A percentile compares a stretch with the other conserved stretches of the same genome.
Conservation (phyloP, 1,140 invertebrate species). For the Lepidurus packardi region DNA sequence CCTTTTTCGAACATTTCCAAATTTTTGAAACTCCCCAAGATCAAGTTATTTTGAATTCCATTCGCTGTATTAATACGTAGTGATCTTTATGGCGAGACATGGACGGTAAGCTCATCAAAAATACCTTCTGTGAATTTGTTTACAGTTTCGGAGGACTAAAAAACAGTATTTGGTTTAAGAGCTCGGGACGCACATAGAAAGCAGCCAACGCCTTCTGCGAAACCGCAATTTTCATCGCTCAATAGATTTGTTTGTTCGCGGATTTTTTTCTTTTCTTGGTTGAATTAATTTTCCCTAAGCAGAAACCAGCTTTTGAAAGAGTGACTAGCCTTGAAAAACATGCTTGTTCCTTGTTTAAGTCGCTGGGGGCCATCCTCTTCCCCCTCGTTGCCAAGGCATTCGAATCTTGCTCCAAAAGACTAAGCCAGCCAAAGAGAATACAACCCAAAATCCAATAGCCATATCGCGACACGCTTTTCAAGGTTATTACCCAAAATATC, state of each 20-base stretch:
- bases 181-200: not conserved
- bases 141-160: not conserved
- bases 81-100: not conserved
- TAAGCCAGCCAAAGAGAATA: not conserved
- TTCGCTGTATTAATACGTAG: not conserved
- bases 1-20: too few relatives aligned
- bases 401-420: not conserved
- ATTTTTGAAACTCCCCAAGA: not conserved
- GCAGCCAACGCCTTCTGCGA: not conserved
- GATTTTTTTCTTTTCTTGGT: not conserved
- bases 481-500: not conserved
- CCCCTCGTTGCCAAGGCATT: conserved; percentile 1
- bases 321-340: not conserved
- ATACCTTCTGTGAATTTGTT: not conserved
- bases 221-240: not conserved
- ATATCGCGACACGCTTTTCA: conserved; percentile 10
- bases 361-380: not conserved
- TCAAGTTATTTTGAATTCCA: not conserved
- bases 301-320: conserved; percentile 3
- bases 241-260: not conserved
- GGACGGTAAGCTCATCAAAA: conserved; percentile 15
- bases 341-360: not conserved
- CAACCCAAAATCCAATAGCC: not conserved
- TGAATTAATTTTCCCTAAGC: conserved; percentile 7
- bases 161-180: not conserved